phyloP scores from a whole-genome alignment of 2,888 invertebrate genomes.

The Melieria picta region DNA sequence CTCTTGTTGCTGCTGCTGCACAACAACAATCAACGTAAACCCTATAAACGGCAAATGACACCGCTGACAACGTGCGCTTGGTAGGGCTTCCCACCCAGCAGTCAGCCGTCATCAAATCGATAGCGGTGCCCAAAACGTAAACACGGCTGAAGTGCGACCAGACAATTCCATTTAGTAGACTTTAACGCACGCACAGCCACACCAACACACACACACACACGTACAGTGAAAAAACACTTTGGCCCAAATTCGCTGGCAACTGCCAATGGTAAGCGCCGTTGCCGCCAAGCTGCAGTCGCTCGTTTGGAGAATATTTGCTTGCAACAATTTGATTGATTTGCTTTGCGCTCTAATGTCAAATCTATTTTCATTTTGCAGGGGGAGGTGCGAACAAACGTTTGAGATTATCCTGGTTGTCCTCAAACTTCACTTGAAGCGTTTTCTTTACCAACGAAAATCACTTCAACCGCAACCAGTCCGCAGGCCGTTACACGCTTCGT shows the following conservation, averaged over 20 bases:
- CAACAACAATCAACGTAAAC: too few relatives aligned
- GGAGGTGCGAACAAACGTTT: slow-evolving; percentile 63
- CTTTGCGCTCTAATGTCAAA: background rate
- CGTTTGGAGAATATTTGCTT: background rate
- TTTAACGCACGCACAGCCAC: too few relatives aligned
- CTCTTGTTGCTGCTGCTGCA: too few relatives aligned
- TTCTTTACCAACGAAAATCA: slow-evolving; percentile 42
- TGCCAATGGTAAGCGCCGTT: background rate
- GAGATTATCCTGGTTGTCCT: slow-evolving; percentile 48
- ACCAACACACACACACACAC: too few relatives aligned
- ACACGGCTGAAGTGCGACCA: too few relatives aligned
- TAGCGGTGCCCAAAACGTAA: too few relatives aligned
- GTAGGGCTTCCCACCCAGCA: too few relatives aligned
- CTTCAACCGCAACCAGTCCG: slow-evolving; percentile 38
- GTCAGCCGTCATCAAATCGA: too few relatives aligned
- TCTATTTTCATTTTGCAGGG: slow-evolving; percentile 51
- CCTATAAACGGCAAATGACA: too few relatives aligned
- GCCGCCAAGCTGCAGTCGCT: background rate
- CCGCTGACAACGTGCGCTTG: too few relatives aligned
- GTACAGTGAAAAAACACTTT: too few relatives aligned
- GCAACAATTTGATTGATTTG: background rate
- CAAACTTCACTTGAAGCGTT: slow-evolving; percentile 57
- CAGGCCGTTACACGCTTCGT: slow-evolving; percentile 16
- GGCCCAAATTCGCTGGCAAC: background rate
- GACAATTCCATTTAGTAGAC: too few relatives aligned